These are phyloP conservation scores for Colinus virginianus DNA, from an alignment of 2,113 vertebrate species.

Conservation along the genomic window DNA sequence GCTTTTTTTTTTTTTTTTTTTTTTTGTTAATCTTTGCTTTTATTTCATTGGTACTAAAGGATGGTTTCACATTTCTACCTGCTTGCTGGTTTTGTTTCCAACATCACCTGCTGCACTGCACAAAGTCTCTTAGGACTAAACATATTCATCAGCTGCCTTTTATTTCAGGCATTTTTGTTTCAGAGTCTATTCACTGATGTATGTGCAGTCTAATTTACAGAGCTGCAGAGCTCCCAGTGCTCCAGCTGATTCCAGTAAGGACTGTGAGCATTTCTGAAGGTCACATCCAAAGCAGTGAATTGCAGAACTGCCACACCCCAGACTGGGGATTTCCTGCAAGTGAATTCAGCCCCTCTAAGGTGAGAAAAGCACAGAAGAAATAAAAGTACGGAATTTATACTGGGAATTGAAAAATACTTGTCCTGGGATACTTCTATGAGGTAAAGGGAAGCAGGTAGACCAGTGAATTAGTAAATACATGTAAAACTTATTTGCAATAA, in stretches of 20 bases:
- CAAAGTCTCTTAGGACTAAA: not conserved
- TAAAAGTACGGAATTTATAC: not conserved
- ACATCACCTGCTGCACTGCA: not conserved
- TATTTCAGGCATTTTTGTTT: not conserved
- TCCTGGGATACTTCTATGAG: not conserved
- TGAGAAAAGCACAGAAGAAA: not conserved
- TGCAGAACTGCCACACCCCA: not conserved
- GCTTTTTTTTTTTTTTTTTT: not conserved
- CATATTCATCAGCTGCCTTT: not conserved
- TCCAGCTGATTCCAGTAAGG: not conserved
- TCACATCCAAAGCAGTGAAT: not conserved
- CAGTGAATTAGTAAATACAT: not conserved
- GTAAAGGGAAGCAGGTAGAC: not conserved
- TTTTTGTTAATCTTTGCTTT: not conserved
- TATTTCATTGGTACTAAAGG: not conserved
- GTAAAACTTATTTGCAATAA: not conserved
- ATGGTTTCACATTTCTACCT: not conserved
- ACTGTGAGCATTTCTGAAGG: not conserved
- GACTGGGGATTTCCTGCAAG: not conserved
- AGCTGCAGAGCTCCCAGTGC: not conserved
- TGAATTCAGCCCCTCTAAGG: not conserved
- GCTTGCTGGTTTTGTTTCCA: not conserved
- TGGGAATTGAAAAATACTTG: not conserved
- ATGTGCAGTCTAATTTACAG: not conserved
- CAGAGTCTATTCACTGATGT: not conserved